phyloP scores from a whole-genome alignment of 2,888 invertebrate genomes.

The Phengaris alcon region DNA sequence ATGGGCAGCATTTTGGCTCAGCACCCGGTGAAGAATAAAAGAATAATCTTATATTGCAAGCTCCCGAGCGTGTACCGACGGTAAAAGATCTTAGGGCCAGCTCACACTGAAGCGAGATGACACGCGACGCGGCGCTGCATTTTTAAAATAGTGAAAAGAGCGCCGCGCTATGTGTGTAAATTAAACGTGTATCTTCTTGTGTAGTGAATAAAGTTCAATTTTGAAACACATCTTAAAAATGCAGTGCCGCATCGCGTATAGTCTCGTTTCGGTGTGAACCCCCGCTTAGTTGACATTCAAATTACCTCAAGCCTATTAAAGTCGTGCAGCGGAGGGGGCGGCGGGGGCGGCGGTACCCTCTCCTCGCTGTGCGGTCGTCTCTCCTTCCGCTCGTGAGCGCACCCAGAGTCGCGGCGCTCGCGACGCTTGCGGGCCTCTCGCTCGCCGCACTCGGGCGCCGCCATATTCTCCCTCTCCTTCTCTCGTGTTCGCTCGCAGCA shows the following conservation, averaged over 20 bases:
- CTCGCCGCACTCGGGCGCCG: constrained; percentile 77
- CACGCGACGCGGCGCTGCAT: too few species aligned
- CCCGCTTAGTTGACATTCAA: neutral
- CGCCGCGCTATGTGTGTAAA: too few species aligned
- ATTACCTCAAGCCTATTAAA: constrained; percentile 67
- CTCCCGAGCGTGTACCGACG: too few species aligned
- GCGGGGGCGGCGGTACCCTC: constrained; percentile 66
- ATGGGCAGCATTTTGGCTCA: too few species aligned
- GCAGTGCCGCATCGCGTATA: too few species aligned
- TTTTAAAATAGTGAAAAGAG: neutral
- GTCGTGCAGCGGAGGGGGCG: constrained; percentile 70
- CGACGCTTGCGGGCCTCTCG: constrained; percentile 81
- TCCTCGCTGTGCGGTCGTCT: constrained; percentile 72
- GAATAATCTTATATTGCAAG: constrained; percentile 14
- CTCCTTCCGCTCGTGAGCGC: constrained; percentile 72
- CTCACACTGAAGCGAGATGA: too few species aligned
- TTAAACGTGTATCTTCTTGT: too few species aligned
- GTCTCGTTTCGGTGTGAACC: too few species aligned
- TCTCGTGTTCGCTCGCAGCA: constrained; percentile 65
- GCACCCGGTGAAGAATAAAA: too few species aligned
- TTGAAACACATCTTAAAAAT: too few species aligned
- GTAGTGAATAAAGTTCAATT: too few species aligned
- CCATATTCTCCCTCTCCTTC: constrained; percentile 72
- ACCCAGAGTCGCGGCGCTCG: constrained; percentile 80
- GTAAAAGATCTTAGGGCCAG: too few species aligned